These are phyloP conservation scores for Pao palembangensis DNA, from an alignment of 2,113 vertebrate genomes.

Conservation along the genomic window DNA sequence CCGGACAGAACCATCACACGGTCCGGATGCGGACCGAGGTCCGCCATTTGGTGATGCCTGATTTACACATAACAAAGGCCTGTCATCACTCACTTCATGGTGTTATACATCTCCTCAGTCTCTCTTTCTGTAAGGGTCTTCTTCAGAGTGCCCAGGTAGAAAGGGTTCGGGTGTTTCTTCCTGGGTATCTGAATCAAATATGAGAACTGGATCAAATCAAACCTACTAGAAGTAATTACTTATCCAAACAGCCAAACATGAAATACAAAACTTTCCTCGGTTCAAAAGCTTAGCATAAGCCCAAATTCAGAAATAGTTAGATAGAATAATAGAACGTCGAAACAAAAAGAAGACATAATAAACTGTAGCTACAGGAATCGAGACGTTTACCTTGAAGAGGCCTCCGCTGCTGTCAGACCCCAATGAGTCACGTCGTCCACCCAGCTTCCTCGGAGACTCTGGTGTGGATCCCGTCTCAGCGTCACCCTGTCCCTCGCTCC, in stretches of 20 bases:
- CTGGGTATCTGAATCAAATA: slow-evolving; percentile 70
- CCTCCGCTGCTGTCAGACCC: slow-evolving; percentile 67
- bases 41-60: too few species aligned
- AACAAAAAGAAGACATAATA: neutral
- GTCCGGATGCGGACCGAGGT: too few species aligned
- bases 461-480: slow-evolving; percentile 41
- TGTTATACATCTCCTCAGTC: slow-evolving; percentile 77
- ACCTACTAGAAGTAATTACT: neutral
- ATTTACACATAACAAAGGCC: too few species aligned
- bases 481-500: slow-evolving; percentile 70
- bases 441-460: slow-evolving; percentile 65
- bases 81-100: slow-evolving; percentile 78
- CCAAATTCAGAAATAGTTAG: too few species aligned
- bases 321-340: neutral
- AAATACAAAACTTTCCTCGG: too few species aligned
- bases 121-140: slow-evolving; percentile 85
- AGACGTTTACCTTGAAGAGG: slow-evolving; percentile 65
- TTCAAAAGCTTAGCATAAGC: too few species aligned
- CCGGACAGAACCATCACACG: too few species aligned
- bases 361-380: slow-evolving; percentile 20
- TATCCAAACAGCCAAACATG: neutral
- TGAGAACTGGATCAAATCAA: neutral
- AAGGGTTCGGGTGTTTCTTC: slow-evolving; percentile 86
- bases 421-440: slow-evolving; percentile 61
- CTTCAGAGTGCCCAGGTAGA: slow-evolving; percentile 83